These are phyloP conservation scores for Daboia siamensis DNA, from an alignment of 2,113 vertebrate genomes.

Conservation along the genomic window DNA sequence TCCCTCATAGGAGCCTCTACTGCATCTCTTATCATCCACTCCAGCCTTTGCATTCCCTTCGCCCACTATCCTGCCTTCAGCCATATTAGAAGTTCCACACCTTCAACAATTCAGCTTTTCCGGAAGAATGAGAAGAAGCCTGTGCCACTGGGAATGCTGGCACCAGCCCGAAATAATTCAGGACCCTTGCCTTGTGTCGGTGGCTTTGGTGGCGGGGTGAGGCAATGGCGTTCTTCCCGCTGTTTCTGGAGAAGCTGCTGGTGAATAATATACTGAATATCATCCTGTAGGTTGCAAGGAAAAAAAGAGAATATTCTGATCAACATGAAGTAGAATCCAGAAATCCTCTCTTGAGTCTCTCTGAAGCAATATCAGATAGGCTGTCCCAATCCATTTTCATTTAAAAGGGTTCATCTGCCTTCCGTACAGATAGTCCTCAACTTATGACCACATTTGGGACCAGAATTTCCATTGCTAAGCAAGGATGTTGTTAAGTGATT, in stretches of 20 bases:
- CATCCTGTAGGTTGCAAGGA: conserved; percentile 52
- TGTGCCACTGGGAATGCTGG: not conserved
- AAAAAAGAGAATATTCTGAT: not conserved
- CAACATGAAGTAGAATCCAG: not conserved
- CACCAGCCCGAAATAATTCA: conserved; percentile 43
- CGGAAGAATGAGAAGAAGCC: conserved; percentile 65
- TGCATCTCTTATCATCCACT: no score
- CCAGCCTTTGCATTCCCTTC: not conserved
- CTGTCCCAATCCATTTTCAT: not conserved
- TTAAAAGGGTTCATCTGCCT: not conserved
- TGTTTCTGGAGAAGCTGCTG: conserved; percentile 66
- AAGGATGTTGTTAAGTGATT: not conserved
- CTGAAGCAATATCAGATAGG: not conserved
- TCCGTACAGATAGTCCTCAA: not conserved
- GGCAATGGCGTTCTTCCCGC: conserved; percentile 29
- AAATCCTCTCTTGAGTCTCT: not conserved
- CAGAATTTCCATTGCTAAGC: not conserved
- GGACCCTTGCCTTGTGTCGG: not conserved
- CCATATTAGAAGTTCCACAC: not conserved
- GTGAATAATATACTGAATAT: conserved; percentile 68
- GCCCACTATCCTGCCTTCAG: not conserved
- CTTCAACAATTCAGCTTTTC: conserved; percentile 43
- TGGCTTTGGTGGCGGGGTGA: not conserved
- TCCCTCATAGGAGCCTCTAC: not conserved
- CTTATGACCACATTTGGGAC: not conserved